phyloP scores from a whole-genome alignment of 2,797 vertebrate species.

The Anisognathus igniventris region DNA sequence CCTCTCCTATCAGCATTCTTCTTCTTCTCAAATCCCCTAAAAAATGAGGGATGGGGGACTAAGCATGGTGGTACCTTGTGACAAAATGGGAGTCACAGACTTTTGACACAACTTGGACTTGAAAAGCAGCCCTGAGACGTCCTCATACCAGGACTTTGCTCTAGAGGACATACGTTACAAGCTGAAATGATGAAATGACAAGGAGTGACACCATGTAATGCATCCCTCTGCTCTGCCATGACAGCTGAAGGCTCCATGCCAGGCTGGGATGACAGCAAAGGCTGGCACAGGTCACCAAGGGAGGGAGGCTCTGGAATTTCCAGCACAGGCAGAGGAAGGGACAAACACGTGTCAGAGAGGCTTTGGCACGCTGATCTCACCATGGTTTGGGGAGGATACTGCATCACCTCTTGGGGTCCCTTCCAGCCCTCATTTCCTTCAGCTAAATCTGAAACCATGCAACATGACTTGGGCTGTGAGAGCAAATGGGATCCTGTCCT shows the following conservation, averaged over 20 bases:
- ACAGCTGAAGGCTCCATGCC: neutral
- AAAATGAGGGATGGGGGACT: neutral
- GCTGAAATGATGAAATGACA: constrained; percentile 12
- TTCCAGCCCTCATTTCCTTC: neutral
- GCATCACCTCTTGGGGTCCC: neutral
- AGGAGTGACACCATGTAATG: neutral
- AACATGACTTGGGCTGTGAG: neutral
- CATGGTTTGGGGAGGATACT: neutral
- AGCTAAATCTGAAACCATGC: neutral
- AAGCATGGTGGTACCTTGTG: neutral
- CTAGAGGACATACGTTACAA: constrained; percentile 12
- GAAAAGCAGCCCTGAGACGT: neutral
- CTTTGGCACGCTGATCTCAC: neutral
- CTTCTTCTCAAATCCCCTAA: neutral
- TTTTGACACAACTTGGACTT: neutral
- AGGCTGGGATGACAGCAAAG: neutral
- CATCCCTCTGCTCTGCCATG: neutral
- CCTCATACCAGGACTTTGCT: neutral
- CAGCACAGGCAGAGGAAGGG: neutral
- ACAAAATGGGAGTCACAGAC: neutral
- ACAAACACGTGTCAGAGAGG: neutral
- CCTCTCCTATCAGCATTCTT: neutral
- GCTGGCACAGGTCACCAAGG: neutral
- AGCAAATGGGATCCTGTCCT: neutral
- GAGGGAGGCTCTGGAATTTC: neutral